Conservation (phyloP, 2,113 vertebrate species). For the Podiceps cristatus region DNA sequence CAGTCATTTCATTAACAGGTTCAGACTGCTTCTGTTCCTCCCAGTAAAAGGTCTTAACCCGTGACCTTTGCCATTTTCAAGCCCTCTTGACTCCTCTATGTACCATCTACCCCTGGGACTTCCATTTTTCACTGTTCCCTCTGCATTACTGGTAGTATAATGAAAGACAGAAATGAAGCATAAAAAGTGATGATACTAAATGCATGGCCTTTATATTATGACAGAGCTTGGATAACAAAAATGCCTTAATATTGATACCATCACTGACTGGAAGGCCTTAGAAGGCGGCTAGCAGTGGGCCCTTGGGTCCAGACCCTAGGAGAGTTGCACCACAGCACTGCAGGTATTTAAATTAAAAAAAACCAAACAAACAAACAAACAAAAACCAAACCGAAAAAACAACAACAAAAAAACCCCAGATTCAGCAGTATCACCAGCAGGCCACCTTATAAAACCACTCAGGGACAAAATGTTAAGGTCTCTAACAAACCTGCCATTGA, state of each 20-base stretch:
- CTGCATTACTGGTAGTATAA: not conserved
- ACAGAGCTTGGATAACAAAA: not conserved
- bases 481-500: not conserved
- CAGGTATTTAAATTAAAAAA: not conserved
- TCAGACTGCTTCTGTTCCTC: conserved; percentile 67
- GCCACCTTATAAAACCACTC: not conserved
- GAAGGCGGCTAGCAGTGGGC: not conserved
- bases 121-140: conserved; percentile 31
- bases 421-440: not conserved
- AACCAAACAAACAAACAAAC: too few relatives aligned
- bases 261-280: not conserved
- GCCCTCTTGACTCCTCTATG: conserved; percentile 17
- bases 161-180: not conserved
- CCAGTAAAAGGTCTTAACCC: conserved; percentile 58
- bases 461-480: not conserved
- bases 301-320: not conserved
- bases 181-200: not conserved
- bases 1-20: conserved; percentile 59
- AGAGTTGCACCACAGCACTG: not conserved
- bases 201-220: not conserved
- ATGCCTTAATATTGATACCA: not conserved
- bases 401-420: too few relatives aligned
- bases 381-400: too few relatives aligned
- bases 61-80: conserved; percentile 62
- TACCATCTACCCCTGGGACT: conserved; percentile 44